Conservation (phyloP, 2,113 vertebrate genomes). For the Plectropomus leopardus region DNA sequence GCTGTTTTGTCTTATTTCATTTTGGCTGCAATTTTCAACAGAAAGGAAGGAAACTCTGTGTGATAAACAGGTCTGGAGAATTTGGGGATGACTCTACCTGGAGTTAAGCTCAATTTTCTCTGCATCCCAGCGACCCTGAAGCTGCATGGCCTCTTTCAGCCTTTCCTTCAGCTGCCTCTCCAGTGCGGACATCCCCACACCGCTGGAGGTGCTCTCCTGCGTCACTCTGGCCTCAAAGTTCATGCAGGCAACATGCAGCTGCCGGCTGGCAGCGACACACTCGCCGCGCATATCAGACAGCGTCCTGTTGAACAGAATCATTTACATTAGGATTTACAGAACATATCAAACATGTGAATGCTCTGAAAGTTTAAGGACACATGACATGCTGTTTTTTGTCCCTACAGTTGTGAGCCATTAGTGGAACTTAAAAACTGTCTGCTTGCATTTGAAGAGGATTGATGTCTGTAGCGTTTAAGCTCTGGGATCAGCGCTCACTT, state of each 20-base stretch:
- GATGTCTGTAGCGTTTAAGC: conserved; percentile 50
- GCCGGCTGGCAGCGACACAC: conserved; percentile 66
- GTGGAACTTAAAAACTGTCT: conserved; percentile 36
- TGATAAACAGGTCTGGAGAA: no score
- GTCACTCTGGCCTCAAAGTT: conserved; percentile 78
- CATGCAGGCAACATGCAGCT: conserved; percentile 84
- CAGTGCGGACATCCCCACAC: conserved; percentile 73
- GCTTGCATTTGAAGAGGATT: conserved; percentile 54
- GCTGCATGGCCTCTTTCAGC: conserved; percentile 85
- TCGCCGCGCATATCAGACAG: conserved; percentile 85
- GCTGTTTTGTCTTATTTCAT: background rate
- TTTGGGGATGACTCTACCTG: conserved; percentile 78
- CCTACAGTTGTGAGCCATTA: conserved; percentile 40
- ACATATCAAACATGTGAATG: conserved; percentile 2
- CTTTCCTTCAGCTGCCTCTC: conserved; percentile 85
- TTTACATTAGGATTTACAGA: conserved; percentile 6
- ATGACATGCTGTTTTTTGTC: conserved; percentile 42
- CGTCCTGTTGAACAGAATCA: conserved; percentile 77
- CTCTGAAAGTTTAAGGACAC: conserved; percentile 9
- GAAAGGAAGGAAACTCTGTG: background rate
- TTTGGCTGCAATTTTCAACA: background rate
- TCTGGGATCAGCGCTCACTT: conserved; percentile 55
- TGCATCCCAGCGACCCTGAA: conserved; percentile 85
- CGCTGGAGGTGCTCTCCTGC: conserved; percentile 59
- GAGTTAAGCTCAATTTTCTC: conserved; percentile 89